These are phyloP conservation scores for Eulemur macaco DNA, from an alignment of 2,113 vertebrate genomes.

Conservation along the genomic window DNA sequence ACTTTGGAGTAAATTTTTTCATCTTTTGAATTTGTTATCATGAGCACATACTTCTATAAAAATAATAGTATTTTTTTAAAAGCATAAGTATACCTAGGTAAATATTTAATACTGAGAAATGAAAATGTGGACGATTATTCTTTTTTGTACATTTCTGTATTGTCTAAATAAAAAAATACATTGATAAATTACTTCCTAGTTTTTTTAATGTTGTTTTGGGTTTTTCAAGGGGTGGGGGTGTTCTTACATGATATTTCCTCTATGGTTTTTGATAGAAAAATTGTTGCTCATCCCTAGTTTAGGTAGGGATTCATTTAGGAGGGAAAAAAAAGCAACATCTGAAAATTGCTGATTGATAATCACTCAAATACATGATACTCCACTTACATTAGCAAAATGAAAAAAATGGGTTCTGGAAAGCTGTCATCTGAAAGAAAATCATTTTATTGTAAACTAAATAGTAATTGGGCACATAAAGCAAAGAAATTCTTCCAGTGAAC, in stretches of 20 bases:
- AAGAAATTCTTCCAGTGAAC: slow-evolving; percentile 46
- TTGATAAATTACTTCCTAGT: not conserved
- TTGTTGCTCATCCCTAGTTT: not conserved
- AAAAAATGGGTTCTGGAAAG: slow-evolving; percentile 60
- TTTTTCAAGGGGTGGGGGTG: not conserved
- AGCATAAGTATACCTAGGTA: not conserved
- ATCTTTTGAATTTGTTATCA: not conserved
- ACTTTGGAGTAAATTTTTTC: not conserved
- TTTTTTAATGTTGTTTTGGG: not conserved
- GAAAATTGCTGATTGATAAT: not conserved
- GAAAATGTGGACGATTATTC: not conserved
- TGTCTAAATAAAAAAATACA: not conserved
- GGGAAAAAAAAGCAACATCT: not conserved
- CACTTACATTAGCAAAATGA: slow-evolving; percentile 32
- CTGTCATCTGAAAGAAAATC: slow-evolving; percentile 37
- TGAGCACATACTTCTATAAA: not conserved
- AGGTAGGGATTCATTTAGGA: not conserved
- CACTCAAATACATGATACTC: not conserved
- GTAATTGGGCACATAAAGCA: slow-evolving; percentile 42
- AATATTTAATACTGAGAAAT: not conserved
- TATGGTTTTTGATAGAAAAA: not conserved
- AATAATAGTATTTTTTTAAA: not conserved
- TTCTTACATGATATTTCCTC: not conserved
- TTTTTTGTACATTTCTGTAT: not conserved
- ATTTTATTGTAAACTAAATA: slow-evolving; percentile 59